Evolutionary conservation across 1,140 invertebrate genomes (phyloP).

Genomic region (Neotoxoptera formosana): DNA sequence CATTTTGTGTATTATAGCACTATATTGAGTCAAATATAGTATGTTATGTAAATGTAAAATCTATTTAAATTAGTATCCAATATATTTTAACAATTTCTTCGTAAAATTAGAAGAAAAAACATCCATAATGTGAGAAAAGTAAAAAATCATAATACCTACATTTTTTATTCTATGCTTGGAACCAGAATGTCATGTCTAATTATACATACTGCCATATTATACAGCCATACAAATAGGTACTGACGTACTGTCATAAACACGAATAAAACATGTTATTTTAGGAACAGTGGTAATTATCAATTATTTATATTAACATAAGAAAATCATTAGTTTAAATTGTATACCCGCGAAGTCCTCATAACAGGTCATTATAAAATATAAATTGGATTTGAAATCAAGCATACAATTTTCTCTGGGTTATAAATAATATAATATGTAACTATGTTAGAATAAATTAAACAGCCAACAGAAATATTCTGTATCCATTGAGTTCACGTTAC

Average conservation of each 20-base stretch:
- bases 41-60: neutral
- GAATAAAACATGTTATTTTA: conserved; percentile 1
- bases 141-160: neutral
- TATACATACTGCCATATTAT: neutral
- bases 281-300: neutral
- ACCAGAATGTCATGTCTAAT: neutral
- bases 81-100: neutral
- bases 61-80: neutral
- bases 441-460: neutral
- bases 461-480: neutral
- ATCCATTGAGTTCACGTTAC: neutral
- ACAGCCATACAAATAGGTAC: neutral
- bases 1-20: neutral
- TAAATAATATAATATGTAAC: neutral
- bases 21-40: neutral
- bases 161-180: neutral
- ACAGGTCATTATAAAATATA: conserved; percentile 13
- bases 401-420: neutral
- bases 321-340: neutral
- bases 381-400: neutral
- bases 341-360: neutral
- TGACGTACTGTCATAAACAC: neutral
- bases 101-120: neutral
- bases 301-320: conserved; percentile 8
- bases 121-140: neutral